phyloP scores from a whole-genome alignment of 2,888 invertebrate species.

The Pollenia angustigena region DNA sequence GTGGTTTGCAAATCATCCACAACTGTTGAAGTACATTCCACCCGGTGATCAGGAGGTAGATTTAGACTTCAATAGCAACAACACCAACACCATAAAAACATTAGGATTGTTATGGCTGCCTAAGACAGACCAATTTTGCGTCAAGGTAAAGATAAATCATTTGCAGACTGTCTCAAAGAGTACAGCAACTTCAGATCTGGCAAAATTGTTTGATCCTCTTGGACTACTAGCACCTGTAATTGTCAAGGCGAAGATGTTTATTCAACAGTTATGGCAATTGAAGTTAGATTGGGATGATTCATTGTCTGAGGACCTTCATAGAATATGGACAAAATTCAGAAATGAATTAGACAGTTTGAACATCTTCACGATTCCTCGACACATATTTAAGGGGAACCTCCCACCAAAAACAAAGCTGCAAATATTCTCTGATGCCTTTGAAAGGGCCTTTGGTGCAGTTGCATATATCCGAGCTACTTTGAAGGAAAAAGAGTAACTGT shows the following conservation, averaged over 20 bases:
- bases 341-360: conserved; percentile 1
- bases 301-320: not conserved
- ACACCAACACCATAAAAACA: not conserved
- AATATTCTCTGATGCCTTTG: not conserved
- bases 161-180: too few species aligned
- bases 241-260: too few species aligned
- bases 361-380: not conserved
- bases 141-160: not conserved
- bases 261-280: not conserved
- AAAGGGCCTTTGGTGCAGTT: not conserved
- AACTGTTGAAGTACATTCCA: not conserved
- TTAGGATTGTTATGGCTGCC: not conserved
- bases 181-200: too few species aligned
- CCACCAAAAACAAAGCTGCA: conserved; percentile 5
- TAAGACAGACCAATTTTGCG: not conserved
- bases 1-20: not conserved
- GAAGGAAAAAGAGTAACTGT: not conserved
- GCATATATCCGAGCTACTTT: too few species aligned
- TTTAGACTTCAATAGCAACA: not conserved
- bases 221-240: too few species aligned
- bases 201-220: too few species aligned
- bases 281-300: not conserved
- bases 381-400: not conserved
- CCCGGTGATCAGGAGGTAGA: conserved; percentile 1
- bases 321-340: too few species aligned